Evolutionary conservation across 2,797 vertebrate genomes (phyloP).

Genomic region (Peromyscus nudipes): DNA sequence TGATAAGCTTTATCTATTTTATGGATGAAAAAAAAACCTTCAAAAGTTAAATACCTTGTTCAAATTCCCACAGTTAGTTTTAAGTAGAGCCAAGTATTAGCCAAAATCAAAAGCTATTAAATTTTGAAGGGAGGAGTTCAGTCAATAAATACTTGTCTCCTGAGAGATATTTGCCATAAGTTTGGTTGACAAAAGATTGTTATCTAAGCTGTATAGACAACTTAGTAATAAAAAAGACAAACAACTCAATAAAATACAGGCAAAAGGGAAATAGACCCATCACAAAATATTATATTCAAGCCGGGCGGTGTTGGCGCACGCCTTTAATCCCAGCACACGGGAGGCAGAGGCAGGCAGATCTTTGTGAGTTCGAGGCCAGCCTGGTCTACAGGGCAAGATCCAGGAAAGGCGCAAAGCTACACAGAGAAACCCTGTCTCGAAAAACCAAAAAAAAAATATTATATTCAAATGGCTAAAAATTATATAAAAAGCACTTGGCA

Average conservation of each 20-base stretch:
- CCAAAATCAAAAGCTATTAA: not conserved
- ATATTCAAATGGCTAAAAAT: constrained; percentile 30
- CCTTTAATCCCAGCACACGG: too few species aligned
- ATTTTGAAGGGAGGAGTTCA: constrained; percentile 49
- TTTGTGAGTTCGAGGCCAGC: too few species aligned
- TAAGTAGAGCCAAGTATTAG: constrained; percentile 52
- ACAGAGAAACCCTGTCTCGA: too few species aligned
- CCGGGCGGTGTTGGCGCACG: too few species aligned
- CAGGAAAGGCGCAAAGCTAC: too few species aligned
- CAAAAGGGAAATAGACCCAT: constrained; percentile 41
- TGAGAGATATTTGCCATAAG: constrained; percentile 7
- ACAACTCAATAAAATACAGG: not conserved
- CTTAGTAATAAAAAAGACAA: not conserved
- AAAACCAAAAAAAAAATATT: too few species aligned
- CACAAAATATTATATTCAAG: constrained; percentile 32
- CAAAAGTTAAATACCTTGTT: not conserved
- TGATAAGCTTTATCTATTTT: constrained; percentile 28
- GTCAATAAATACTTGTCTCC: constrained; percentile 32
- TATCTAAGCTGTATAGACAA: constrained; percentile 32
- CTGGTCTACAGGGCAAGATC: too few species aligned
- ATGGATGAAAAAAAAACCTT: not conserved
- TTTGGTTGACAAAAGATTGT: constrained; percentile 25
- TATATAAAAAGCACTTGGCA: not conserved
- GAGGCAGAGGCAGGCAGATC: too few species aligned
- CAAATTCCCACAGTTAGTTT: constrained; percentile 44